Base-by-base conservation (phyloP, 2,888 invertebrate genomes). In the Cantharis rustica region DNA sequence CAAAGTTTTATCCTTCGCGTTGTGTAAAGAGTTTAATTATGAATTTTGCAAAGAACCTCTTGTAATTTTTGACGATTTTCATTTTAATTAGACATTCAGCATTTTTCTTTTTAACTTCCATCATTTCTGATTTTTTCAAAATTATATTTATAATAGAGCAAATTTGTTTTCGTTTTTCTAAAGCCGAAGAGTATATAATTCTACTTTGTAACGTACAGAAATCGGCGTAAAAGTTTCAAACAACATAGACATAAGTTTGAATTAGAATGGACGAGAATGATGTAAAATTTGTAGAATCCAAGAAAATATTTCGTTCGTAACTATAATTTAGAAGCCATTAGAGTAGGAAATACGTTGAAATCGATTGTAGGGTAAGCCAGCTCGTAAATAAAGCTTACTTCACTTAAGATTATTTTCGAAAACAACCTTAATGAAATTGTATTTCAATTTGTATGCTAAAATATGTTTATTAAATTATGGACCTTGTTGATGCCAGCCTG, bases 311-410 rank as follows among this genome's bases (percentile, higher is more conserved):
- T 70, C 63, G 61, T 69, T 69, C 17, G 16, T 69, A 74, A 74
- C 74, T 62, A 74, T 74, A 69, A 74, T 74, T 74, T 74, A 74
- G 66, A 47, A 70, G 27, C 70, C 64, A 69, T 70, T 74, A 69
- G 69, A 16, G 74, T 20, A 16, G 63, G 69, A 69, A 17, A 69
- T 70, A 64, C 68, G 68, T 68, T 73, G 64, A 69, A 70, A 74
- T 74, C 74, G 70, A 74, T 74, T 23, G 69, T 23, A 69, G 62
- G 47, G 64, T 70, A 74, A 74, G 74, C 63, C 47, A 27, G 69
- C 20, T 47, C 69, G 69, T 69, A 74, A 70, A 70, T 73, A 69
- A 73, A 61, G 69, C 69, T 69, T 73, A 63, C 27, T 69, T 27
- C 27, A 68, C 68, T 61, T 72, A 61, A 72, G 64, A 63, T 62